Percentiles rank a stretch among this genome's conserved stretches.
Conservation (phyloP, 2,113 vertebrate genomes). For the Larimichthys polyactis region DNA sequence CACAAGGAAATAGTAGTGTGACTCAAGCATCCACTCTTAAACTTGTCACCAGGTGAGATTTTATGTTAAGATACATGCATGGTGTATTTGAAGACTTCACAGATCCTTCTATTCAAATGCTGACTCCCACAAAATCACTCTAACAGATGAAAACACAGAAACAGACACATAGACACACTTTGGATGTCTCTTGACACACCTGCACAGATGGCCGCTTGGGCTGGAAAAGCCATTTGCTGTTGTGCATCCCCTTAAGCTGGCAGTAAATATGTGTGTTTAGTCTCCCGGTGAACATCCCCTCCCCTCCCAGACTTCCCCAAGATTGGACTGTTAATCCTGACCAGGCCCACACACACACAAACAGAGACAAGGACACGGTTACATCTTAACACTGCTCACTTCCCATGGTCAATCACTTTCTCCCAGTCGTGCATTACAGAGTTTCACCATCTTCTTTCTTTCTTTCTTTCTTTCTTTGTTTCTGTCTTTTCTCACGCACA, state of each 20-base stretch:
- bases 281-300: constrained; percentile 51
- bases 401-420: constrained; percentile 13
- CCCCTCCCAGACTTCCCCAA: constrained; percentile 16
- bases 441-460: neutral
- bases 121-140: neutral
- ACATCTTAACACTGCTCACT: neutral
- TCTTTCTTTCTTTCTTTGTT: constrained; percentile 6
- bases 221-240: constrained; percentile 70
- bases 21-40: neutral
- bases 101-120: constrained; percentile 1
- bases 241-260: constrained; percentile 31
- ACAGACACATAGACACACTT: neutral
- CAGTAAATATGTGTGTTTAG: constrained; percentile 57
- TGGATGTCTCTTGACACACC: constrained; percentile 41
- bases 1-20: neutral
- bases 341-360: neutral
- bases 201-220: constrained; percentile 12
- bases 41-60: constrained; percentile 6
- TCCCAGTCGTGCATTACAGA: neutral
- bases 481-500: constrained; percentile 4
- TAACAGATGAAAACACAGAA: constrained; percentile 17
- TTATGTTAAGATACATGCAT: neutral
- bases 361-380: neutral
- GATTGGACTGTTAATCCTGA: constrained; percentile 34
- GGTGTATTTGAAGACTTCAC: constrained; percentile 8